Percentiles rank a stretch among this genome's conserved stretches.
Conservation (phyloP, 2,113 vertebrate genomes). For the Ellobius talpinus region DNA sequence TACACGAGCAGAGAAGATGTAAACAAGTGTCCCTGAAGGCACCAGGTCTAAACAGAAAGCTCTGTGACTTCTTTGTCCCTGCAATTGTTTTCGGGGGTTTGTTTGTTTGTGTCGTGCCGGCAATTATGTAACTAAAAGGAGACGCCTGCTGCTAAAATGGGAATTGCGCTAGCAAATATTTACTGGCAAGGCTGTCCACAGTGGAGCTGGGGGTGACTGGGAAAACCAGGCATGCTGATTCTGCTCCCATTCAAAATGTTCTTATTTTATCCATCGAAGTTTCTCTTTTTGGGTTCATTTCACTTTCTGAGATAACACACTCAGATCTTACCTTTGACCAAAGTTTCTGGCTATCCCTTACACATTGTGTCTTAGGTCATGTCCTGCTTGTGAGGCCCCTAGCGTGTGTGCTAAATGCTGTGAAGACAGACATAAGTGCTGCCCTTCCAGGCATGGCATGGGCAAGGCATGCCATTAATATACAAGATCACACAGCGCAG, state of each 20-base stretch:
- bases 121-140: slow-evolving; percentile 14
- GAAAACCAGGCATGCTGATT: background rate
- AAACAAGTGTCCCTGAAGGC: background rate
- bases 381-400: background rate
- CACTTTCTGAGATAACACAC: background rate
- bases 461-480: background rate
- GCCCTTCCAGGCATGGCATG: background rate
- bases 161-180: background rate
- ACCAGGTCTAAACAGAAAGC: background rate
- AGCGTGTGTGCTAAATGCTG: rapidly evolving
- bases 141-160: background rate
- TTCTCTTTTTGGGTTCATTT: background rate
- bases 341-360: background rate
- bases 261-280: background rate
- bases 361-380: background rate
- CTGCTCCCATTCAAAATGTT: background rate
- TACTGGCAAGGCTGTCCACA: background rate
- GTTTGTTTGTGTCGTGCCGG: background rate
- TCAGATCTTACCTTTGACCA: background rate
- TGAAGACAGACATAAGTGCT: background rate
- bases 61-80: background rate
- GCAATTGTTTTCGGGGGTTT: background rate
- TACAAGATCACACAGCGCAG: rapidly evolving
- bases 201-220: background rate
- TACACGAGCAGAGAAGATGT: background rate